Conservation (phyloP, 92 coral and sea anemone species). For the Actinernus sp. region DNA sequence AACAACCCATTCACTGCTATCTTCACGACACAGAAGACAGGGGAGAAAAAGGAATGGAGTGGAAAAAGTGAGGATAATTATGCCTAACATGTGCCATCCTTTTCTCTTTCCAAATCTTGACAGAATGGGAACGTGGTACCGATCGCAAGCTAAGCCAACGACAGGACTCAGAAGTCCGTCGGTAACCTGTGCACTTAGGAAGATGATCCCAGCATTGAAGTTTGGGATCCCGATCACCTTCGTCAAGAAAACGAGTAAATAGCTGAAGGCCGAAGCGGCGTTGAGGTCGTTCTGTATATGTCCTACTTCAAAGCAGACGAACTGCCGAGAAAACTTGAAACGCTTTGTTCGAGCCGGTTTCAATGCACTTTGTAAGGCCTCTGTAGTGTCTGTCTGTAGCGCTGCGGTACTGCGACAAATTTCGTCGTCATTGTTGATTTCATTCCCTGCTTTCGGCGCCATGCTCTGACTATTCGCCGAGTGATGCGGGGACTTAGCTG, state of each 20-base stretch:
- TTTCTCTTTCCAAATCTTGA: conserved; percentile 63
- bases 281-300: conserved; percentile 64
- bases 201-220: conserved; percentile 34
- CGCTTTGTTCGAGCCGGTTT: too few species aligned
- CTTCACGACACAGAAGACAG: conserved; percentile 49
- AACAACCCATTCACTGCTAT: conserved; percentile 14
- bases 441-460: too few species aligned
- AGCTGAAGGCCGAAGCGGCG: conserved; percentile 45
- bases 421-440: too few species aligned
- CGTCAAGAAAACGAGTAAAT: conserved; percentile 46
- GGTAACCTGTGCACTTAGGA: conserved; percentile 54
- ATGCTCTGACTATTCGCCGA: too few species aligned
- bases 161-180: conserved; percentile 47
- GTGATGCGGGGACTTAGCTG: too few species aligned
- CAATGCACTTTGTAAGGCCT: too few species aligned
- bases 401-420: too few species aligned
- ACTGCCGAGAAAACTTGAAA: too few species aligned
- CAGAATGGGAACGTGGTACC: conserved; percentile 35
- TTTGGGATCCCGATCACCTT: conserved; percentile 57
- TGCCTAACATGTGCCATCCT: conserved; percentile 65
- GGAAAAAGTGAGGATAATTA: conserved; percentile 22
- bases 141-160: conserved; percentile 58
- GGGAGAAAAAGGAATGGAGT: conserved; percentile 46
- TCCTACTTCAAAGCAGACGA: conserved; percentile 58
- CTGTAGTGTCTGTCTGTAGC: too few species aligned